These are phyloP conservation scores for Cercocebus atys DNA, from an alignment of 2,113 vertebrate species.

Conservation along the genomic window DNA sequence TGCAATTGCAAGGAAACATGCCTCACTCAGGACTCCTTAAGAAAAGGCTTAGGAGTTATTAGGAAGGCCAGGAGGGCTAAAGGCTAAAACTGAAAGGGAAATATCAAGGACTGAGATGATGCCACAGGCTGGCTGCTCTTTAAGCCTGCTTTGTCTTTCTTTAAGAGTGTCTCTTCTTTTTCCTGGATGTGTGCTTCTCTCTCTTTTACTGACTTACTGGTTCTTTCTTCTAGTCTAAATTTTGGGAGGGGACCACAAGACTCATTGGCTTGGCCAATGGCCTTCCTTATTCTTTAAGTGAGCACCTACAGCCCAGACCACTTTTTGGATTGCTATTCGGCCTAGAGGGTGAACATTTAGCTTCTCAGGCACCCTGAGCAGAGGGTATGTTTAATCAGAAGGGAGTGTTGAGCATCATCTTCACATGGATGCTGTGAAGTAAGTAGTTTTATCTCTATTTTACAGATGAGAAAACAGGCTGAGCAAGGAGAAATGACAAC, in stretches of 20 bases:
- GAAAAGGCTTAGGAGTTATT: neutral
- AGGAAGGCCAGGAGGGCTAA: neutral
- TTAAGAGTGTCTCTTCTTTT: neutral
- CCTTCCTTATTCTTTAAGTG: neutral
- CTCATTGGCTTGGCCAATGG: neutral
- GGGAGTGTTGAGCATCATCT: neutral
- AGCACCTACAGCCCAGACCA: neutral
- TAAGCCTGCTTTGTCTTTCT: neutral
- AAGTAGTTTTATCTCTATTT: neutral
- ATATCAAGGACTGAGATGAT: neutral
- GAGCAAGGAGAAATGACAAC: neutral
- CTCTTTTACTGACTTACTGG: neutral
- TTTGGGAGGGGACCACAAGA: neutral
- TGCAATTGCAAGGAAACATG: neutral
- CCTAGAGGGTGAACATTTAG: neutral
- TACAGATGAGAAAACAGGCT: neutral
- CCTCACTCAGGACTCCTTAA: neutral
- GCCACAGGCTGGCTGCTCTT: neutral
- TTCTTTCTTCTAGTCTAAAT: neutral
- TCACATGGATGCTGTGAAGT: neutral
- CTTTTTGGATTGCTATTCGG: neutral
- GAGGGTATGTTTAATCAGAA: neutral
- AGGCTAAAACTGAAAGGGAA: constrained; percentile 6
- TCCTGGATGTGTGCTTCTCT: neutral
- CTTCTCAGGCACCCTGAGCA: neutral